Evolutionary conservation across 2,797 vertebrate species (phyloP).

Genomic region (Buphagus erythrorhynchus): DNA sequence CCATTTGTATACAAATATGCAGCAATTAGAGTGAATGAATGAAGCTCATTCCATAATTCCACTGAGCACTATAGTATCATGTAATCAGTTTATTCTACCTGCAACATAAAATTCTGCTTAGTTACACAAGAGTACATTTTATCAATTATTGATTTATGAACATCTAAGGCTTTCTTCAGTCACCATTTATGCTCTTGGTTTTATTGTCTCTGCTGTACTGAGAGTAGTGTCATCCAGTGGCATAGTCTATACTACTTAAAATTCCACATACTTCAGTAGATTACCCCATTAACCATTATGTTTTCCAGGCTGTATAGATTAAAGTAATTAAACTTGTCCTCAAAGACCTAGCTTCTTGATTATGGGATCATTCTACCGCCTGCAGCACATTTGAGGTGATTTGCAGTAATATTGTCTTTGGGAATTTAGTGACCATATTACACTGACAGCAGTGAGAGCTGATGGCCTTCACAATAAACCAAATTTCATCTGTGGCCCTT

Average conservation of each 20-base stretch:
- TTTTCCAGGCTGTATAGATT: slow-evolving; percentile 73
- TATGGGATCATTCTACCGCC: slow-evolving; percentile 68
- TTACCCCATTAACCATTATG: slow-evolving; percentile 76
- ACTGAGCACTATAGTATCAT: slow-evolving; percentile 35
- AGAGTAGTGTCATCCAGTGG: slow-evolving; percentile 49
- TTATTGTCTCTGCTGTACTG: slow-evolving; percentile 64
- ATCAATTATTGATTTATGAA: slow-evolving; percentile 76
- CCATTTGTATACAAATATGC: slow-evolving; percentile 64
- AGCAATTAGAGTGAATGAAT: slow-evolving; percentile 61
- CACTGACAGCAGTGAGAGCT: slow-evolving; percentile 9
- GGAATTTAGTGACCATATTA: slow-evolving; percentile 68
- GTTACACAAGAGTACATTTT: slow-evolving; percentile 66
- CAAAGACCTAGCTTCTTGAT: slow-evolving; percentile 67
- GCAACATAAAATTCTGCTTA: slow-evolving; percentile 68
- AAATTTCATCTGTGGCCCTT: neutral
- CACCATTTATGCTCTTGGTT: slow-evolving; percentile 62
- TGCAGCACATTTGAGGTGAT: slow-evolving; percentile 72
- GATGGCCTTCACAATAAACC: neutral
- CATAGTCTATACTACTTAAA: slow-evolving; percentile 68
- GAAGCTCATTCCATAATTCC: slow-evolving; percentile 53
- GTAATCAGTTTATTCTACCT: slow-evolving; percentile 69
- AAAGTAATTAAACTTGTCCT: slow-evolving; percentile 75
- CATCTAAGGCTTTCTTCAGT: slow-evolving; percentile 59
- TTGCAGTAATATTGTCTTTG: slow-evolving; percentile 71
- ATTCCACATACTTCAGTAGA: slow-evolving; percentile 68